These are phyloP conservation scores for Lamproptera curius DNA, from an alignment of 2,888 invertebrate species.

Conservation along the genomic window DNA sequence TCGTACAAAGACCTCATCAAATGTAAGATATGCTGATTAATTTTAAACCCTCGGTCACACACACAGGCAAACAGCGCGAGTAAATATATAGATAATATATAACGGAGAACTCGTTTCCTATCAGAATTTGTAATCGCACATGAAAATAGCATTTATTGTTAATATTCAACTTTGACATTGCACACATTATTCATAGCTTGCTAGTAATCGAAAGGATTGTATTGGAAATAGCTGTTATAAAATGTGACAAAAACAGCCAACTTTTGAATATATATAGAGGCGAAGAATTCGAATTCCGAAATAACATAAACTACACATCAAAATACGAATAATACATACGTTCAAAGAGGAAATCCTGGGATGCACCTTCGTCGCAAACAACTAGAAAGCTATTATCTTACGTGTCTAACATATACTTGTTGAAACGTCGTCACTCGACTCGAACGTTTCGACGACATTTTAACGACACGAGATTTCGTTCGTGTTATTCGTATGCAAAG, in stretches of 20 bases:
- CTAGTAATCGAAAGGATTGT: too few species aligned
- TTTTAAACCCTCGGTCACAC: conserved; percentile 11
- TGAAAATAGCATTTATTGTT: too few species aligned
- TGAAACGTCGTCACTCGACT: too few species aligned
- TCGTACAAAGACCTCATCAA: conserved; percentile 29
- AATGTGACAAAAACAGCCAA: too few species aligned
- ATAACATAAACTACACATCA: conserved; percentile 22
- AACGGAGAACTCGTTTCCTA: conserved; percentile 12
- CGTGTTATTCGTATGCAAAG: conserved; percentile 10
- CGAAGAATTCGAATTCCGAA: conserved; percentile 23
- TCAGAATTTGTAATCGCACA: too few species aligned
- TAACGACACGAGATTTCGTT: conserved; percentile 12
- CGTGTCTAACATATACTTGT: not conserved
- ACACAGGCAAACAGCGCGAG: conserved; percentile 16
- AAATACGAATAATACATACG: conserved; percentile 14
- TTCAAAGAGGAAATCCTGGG: conserved; percentile 8
- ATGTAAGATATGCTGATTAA: conserved; percentile 17
- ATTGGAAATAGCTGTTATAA: too few species aligned
- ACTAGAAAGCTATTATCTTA: conserved; percentile 4
- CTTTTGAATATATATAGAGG: too few species aligned
- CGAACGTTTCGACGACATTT: too few species aligned
- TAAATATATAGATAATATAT: conserved; percentile 18
- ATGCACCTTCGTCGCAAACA: not conserved
- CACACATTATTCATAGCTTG: too few species aligned
- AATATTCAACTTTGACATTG: too few species aligned